These are phyloP conservation scores for Melieria omissa DNA, from an alignment of 2,888 invertebrate genomes.

Conservation along the genomic window DNA sequence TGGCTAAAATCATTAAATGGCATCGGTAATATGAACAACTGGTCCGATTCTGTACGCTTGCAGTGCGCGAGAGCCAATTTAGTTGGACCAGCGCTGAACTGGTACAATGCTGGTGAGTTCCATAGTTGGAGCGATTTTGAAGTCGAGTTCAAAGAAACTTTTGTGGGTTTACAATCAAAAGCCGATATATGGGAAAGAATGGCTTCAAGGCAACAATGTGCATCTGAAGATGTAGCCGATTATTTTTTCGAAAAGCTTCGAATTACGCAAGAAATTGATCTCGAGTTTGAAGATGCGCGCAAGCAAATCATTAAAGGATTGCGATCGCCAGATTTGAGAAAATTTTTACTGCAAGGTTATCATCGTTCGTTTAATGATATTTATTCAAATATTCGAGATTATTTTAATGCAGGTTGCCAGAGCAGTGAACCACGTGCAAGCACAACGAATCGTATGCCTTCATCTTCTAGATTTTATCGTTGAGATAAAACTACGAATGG, in stretches of 20 bases:
- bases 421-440: neutral
- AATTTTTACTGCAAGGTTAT: conserved; percentile 29
- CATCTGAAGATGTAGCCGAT: too few relatives aligned
- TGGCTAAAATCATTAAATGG: conserved; percentile 35
- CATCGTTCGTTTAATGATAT: conserved; percentile 27
- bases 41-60: neutral
- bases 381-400: conserved; percentile 20
- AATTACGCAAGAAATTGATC: conserved; percentile 30
- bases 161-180: conserved; percentile 1
- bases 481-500: neutral
- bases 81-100: conserved; percentile 2
- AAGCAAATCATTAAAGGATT: conserved; percentile 10
- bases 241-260: too few relatives aligned
- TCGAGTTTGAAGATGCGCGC: conserved; percentile 28
- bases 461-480: conserved; percentile 5
- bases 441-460: conserved; percentile 6
- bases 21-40: conserved; percentile 33
- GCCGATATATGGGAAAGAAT: conserved; percentile 22
- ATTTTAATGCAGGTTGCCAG: conserved; percentile 13
- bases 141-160: conserved; percentile 17
- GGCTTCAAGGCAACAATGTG: neutral
- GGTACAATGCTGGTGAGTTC: conserved; percentile 23
- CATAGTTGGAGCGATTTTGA: conserved; percentile 16
- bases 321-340: conserved; percentile 26
- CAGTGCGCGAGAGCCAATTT: too few relatives aligned